Percentiles rank a stretch among this genome's conserved stretches.
Evolutionary conservation across 1,140 invertebrate species (phyloP).

Genomic region (Macrostomum lignano): DNA sequence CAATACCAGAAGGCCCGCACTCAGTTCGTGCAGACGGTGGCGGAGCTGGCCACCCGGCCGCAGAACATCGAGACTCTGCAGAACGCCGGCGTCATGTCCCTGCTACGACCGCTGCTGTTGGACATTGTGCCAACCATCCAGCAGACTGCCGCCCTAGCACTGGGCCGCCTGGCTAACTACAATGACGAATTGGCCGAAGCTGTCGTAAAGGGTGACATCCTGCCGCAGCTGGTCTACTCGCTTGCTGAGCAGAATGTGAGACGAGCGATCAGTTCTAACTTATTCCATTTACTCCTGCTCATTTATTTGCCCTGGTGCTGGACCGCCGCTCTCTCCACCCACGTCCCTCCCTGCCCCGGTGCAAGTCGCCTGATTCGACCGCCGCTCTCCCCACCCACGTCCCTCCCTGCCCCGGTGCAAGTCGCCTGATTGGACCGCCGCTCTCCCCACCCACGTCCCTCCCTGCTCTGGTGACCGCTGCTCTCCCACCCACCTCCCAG

Average conservation of each 20-base stretch:
- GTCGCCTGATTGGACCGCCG: too few relatives aligned
- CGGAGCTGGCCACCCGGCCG: slow-evolving; percentile 38
- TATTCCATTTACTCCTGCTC: slow-evolving; percentile 1
- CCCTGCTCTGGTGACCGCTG: too few relatives aligned
- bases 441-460: too few relatives aligned
- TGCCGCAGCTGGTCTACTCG: slow-evolving; percentile 28
- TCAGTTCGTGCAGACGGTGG: slow-evolving; percentile 42
- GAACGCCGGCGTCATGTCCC: slow-evolving; percentile 35
- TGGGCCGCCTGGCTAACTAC: slow-evolving; percentile 39
- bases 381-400: too few relatives aligned
- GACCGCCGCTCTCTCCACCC: too few relatives aligned
- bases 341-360: too few relatives aligned
- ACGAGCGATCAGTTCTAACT: slow-evolving; percentile 4
- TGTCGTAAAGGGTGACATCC: slow-evolving; percentile 28
- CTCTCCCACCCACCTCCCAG: too few relatives aligned
- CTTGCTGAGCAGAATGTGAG: slow-evolving; percentile 35
- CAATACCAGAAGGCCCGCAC: slow-evolving; percentile 44
- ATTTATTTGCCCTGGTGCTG: slow-evolving; percentile 6
- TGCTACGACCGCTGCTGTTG: slow-evolving; percentile 39
- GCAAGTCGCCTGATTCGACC: too few relatives aligned
- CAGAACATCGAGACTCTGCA: slow-evolving; percentile 43
- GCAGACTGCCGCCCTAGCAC: slow-evolving; percentile 40
- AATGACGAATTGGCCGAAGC: slow-evolving; percentile 29
- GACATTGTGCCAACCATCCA: slow-evolving; percentile 43
- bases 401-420: too few relatives aligned